Percentiles rank a stretch among this genome's conserved stretches.
phyloP scores from a whole-genome alignment of 2,113 vertebrate genomes.

The Prochilodus magdalenae region DNA sequence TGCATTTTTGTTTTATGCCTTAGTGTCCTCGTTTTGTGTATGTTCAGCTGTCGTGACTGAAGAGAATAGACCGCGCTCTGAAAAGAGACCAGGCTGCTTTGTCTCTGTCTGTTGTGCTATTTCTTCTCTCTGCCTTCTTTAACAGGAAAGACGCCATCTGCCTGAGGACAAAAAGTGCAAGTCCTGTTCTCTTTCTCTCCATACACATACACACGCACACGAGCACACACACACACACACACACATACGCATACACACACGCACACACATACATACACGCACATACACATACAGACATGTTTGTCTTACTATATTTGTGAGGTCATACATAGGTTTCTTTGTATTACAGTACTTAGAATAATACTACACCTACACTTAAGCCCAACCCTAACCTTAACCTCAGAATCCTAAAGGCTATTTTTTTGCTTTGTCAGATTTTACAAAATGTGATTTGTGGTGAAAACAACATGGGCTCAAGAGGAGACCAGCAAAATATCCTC shows the following conservation, averaged over 20 bases:
- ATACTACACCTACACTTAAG: too few species aligned
- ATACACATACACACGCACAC: neutral
- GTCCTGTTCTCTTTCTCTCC: slow-evolving; percentile 39
- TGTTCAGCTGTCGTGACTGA: slow-evolving; percentile 65
- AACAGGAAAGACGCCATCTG: slow-evolving; percentile 78
- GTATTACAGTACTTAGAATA: too few species aligned
- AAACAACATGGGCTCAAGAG: too few species aligned
- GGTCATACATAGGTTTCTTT: too few species aligned
- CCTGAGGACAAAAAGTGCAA: slow-evolving; percentile 69
- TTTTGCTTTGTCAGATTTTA: too few species aligned
- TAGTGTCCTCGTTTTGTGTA: slow-evolving; percentile 51
- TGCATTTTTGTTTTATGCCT: neutral
- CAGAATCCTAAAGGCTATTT: too few species aligned
- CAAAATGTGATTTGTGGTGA: too few species aligned
- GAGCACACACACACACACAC: neutral
- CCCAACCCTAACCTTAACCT: too few species aligned
- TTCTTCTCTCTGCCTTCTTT: slow-evolving; percentile 68
- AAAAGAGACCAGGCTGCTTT: slow-evolving; percentile 71
- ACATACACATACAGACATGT: too few species aligned
- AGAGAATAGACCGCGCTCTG: slow-evolving; percentile 63
- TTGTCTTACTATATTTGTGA: too few species aligned
- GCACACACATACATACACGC: too few species aligned
- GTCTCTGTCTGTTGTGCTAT: slow-evolving; percentile 71
- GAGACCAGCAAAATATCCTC: too few species aligned
- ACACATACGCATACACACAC: neutral